A percentile compares a stretch with the other conserved stretches of the same genome.
Conservation (phyloP, 1,140 invertebrate species). For the Phortica variegata region DNA sequence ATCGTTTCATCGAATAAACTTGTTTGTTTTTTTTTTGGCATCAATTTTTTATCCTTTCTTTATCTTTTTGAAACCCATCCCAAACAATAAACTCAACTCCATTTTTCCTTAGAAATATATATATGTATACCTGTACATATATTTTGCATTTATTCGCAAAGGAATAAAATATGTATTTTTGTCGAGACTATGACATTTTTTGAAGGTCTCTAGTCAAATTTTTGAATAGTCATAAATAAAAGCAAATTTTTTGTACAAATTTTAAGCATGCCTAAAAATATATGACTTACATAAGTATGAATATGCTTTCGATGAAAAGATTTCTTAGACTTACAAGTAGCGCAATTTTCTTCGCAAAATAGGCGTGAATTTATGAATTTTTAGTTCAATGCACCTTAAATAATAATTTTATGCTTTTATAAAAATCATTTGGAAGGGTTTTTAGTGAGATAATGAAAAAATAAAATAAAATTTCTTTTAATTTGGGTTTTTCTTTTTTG, state of each 20-base stretch:
- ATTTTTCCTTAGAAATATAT: no score
- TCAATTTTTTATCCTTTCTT: constrained; percentile 16
- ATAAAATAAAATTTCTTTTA: not conserved
- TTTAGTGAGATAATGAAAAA: constrained; percentile 33
- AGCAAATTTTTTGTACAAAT: not conserved
- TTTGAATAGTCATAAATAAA: not conserved
- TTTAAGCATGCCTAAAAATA: no score
- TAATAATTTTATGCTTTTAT: constrained; percentile 15
- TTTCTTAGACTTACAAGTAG: no score
- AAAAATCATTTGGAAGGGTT: constrained; percentile 16
- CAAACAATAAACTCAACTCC: constrained; percentile 7
- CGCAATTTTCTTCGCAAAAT: no score
- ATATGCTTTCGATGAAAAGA: no score
- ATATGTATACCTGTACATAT: no score
- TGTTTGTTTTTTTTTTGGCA: not conserved
- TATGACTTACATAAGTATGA: no score
- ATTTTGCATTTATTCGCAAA: no score
- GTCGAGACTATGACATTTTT: constrained; percentile 46
- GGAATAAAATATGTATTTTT: constrained; percentile 32
- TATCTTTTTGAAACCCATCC: constrained; percentile 14
- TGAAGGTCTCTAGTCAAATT: constrained; percentile 35
- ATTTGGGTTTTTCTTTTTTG: constrained; percentile 9
- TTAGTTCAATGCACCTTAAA: no score
- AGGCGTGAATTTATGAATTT: constrained; percentile 12
- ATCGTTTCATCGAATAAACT: constrained; percentile 28